A percentile compares a stretch with the other conserved stretches of the same genome.
Evolutionary conservation across 2,113 vertebrate species (phyloP).

Genomic region (Nettapus auritus): DNA sequence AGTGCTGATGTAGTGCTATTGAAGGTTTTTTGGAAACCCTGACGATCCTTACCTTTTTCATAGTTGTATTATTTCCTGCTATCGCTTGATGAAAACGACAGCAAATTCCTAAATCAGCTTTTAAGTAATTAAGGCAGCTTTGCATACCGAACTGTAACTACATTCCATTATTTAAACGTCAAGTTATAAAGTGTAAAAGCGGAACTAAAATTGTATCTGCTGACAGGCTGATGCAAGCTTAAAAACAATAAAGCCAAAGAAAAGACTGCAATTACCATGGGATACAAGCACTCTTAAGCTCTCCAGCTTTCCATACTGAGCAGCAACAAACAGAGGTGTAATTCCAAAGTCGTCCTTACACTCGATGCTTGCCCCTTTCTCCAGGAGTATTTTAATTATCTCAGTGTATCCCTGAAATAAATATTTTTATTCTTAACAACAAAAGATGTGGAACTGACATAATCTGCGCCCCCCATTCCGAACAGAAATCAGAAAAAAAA

Average conservation of each 20-base stretch:
- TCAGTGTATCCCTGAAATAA: conserved; percentile 82
- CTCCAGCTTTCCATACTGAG: conserved; percentile 87
- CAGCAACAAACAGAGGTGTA: conserved; percentile 91
- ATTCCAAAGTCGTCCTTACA: conserved; percentile 89
- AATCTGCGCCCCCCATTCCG: not conserved
- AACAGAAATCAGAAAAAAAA: not conserved
- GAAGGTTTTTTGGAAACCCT: not conserved
- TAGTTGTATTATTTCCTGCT: not conserved
- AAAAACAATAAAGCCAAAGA: not conserved
- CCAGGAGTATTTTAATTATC: conserved; percentile 84
- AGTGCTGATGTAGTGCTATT: not conserved
- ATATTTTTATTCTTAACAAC: not conserved
- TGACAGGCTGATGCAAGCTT: not conserved
- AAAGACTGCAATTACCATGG: conserved; percentile 77
- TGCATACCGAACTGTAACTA: not conserved
- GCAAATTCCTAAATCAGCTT: not conserved
- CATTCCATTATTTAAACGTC: too few relatives aligned
- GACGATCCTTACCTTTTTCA: not conserved
- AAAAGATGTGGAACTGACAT: fast-evolving
- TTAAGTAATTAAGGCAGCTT: not conserved
- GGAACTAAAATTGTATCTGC: not conserved
- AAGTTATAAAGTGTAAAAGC: not conserved
- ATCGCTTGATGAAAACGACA: not conserved
- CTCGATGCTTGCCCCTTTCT: conserved; percentile 80
- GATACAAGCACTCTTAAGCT: conserved; percentile 84